phyloP scores from a whole-genome alignment of 2,888 invertebrate genomes.

The Tigriopus californicus region DNA sequence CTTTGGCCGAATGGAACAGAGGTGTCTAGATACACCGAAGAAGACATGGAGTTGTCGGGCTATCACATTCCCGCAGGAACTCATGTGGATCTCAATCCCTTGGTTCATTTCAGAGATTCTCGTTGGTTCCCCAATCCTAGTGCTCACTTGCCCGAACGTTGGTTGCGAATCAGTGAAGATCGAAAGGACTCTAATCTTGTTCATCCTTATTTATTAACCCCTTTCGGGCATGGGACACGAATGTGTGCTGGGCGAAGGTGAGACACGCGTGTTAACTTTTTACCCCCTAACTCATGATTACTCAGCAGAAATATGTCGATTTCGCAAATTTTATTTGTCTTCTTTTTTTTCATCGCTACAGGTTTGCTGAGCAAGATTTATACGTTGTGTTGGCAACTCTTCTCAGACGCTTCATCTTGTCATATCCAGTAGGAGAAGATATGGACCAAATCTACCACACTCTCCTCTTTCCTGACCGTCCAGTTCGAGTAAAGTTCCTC shows the following conservation, averaged over 20 bases:
- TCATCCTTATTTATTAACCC: conserved; percentile 33
- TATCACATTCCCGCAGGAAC: conserved; percentile 30
- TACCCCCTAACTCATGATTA: no score
- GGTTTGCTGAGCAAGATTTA: conserved; percentile 37
- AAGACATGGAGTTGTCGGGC: conserved; percentile 27
- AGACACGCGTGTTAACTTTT: no score
- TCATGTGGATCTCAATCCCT: conserved; percentile 28
- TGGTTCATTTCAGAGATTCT: conserved; percentile 24
- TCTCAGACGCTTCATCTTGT: conserved; percentile 7
- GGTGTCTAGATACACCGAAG: conserved; percentile 26
- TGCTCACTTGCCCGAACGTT: conserved; percentile 27
- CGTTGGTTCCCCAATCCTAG: conserved; percentile 27
- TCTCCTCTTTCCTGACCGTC: conserved; percentile 32
- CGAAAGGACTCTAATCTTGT: conserved; percentile 19
- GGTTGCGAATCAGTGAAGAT: background rate
- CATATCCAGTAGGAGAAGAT: background rate
- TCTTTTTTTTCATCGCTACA: no score
- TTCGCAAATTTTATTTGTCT: conserved; percentile 4
- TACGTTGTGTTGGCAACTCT: conserved; percentile 27
- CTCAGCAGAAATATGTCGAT: background rate
- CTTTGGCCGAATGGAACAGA: conserved; percentile 29
- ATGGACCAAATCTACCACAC: conserved; percentile 32
- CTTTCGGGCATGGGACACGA: conserved; percentile 35
- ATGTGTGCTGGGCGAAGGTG: conserved; percentile 33
- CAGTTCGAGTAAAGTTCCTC: conserved; percentile 25